Conservation (phyloP, 2,797 vertebrate genomes). For the Eidolon dupreanum region DNA sequence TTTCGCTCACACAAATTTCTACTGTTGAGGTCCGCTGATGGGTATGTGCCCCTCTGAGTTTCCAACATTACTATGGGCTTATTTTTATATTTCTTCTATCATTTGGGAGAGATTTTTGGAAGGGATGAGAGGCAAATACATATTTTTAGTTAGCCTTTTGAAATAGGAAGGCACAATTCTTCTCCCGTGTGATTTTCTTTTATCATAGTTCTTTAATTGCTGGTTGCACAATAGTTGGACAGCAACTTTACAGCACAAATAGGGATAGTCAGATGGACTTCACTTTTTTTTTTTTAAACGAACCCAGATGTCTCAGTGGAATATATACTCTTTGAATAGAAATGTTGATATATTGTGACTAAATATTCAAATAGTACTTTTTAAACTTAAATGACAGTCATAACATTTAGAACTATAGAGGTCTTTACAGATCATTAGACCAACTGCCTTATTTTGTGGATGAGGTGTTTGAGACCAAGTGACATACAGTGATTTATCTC, state of each 20-base stretch:
- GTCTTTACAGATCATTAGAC: slow-evolving; percentile 33
- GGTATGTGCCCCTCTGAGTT: background rate
- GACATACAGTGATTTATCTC: slow-evolving; percentile 28
- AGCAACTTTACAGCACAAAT: background rate
- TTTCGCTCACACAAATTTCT: slow-evolving; percentile 5
- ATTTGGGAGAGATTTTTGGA: background rate
- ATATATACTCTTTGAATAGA: slow-evolving; percentile 2
- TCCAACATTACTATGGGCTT: background rate
- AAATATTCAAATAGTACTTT: slow-evolving; percentile 51
- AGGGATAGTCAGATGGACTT: background rate
- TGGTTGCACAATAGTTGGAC: background rate
- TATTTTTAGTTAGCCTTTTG: slow-evolving; percentile 29
- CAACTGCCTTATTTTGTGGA: slow-evolving; percentile 14
- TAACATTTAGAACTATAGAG: slow-evolving; percentile 33
- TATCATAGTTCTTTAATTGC: background rate
- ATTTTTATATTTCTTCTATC: background rate
- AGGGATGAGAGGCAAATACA: background rate
- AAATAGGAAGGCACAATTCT: slow-evolving; percentile 9
- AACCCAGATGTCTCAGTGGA: slow-evolving; percentile 39
- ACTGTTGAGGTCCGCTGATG: background rate
- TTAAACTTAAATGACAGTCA: slow-evolving; percentile 31
- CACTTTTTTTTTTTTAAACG: background rate
- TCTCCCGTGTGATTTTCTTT: slow-evolving; percentile 33
- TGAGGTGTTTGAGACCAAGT: slow-evolving; percentile 26
- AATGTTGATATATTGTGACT: slow-evolving; percentile 36